These are phyloP conservation scores for Nemotelus nigrinus DNA, from an alignment of 2,888 invertebrate species.

Conservation along the genomic window DNA sequence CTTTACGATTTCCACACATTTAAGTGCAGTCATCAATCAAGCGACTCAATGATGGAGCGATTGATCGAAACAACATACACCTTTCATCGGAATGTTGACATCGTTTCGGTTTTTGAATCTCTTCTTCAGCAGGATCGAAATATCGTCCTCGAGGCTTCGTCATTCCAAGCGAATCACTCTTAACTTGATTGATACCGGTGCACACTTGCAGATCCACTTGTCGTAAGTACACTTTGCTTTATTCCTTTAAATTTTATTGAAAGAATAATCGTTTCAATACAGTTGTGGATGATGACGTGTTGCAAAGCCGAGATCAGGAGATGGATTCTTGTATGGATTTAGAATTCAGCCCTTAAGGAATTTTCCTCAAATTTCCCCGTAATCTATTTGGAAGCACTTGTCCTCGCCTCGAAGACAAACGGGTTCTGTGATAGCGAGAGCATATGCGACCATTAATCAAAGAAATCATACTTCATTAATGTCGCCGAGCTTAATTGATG, in stretches of 20 bases:
- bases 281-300: not conserved
- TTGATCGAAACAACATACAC: too few species aligned
- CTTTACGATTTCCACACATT: not conserved
- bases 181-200: slow-evolving; percentile 8
- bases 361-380: not conserved
- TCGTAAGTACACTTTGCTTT: slow-evolving; percentile 21
- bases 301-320: not conserved
- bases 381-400: not conserved
- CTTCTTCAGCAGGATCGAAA: not conserved
- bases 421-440: not conserved
- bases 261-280: slow-evolving; percentile 31
- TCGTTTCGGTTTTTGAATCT: slow-evolving; percentile 13
- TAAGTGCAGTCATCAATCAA: slow-evolving; percentile 9
- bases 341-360: not conserved
- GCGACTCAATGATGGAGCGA: not conserved
- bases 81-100: not conserved
- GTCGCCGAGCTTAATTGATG: slow-evolving; percentile 14
- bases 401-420: too few species aligned
- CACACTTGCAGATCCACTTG: slow-evolving; percentile 29
- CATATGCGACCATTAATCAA: slow-evolving; percentile 28
- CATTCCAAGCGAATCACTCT: not conserved
- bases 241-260: slow-evolving; percentile 38
- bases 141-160: not conserved
- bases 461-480: slow-evolving; percentile 28
- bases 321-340: not conserved